Evolutionary conservation across 2,888 invertebrate species (phyloP).

Genomic region (Eupithecia tripunctaria): DNA sequence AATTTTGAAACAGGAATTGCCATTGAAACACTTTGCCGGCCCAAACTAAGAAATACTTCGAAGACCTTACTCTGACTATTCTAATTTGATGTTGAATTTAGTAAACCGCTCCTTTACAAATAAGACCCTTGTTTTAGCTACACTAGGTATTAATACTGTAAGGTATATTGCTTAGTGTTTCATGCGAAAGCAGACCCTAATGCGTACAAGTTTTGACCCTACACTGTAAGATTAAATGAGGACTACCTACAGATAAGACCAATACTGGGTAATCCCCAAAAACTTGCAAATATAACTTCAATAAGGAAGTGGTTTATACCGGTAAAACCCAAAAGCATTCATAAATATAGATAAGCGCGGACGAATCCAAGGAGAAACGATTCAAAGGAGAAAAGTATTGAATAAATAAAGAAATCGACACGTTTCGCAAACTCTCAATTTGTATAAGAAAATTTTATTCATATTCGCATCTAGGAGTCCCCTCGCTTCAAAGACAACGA

Average conservation of each 20-base stretch:
- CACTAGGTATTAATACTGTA: background rate
- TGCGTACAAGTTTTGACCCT: background rate
- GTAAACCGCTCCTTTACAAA: constrained; percentile 37
- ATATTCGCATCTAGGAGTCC: constrained; percentile 73
- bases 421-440: constrained; percentile 80
- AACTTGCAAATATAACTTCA: constrained; percentile 40
- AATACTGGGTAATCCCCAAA: background rate
- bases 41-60: background rate
- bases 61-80: constrained; percentile 19
- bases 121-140: background rate
- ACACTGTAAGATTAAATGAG: background rate
- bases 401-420: constrained; percentile 83
- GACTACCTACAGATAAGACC: background rate
- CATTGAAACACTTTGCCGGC: background rate
- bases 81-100: constrained; percentile 22
- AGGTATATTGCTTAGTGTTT: background rate
- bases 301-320: constrained; percentile 63
- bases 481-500: constrained; percentile 66
- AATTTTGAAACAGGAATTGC: background rate
- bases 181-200: background rate
- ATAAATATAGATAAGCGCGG: constrained; percentile 75
- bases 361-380: constrained; percentile 69
- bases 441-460: constrained; percentile 80
- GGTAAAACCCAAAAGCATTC: constrained; percentile 67
- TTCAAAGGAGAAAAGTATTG: constrained; percentile 78